phyloP scores from a whole-genome alignment of 2,113 vertebrate species.

The Lucifuga dentata region DNA sequence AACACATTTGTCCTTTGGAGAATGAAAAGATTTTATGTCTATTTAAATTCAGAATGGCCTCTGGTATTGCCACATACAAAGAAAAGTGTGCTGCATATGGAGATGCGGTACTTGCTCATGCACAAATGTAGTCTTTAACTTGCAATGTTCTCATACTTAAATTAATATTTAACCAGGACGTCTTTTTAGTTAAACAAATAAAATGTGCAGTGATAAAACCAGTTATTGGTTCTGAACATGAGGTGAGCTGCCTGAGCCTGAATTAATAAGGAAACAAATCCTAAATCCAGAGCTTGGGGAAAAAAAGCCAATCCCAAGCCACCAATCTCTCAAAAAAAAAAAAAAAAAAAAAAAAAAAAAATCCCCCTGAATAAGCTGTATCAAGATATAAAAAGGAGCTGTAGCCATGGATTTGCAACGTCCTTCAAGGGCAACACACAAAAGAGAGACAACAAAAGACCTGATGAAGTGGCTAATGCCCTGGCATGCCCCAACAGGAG shows the following conservation, averaged over 20 bases:
- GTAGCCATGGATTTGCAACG: conserved; percentile 54
- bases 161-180: neutral
- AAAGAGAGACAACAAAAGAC: conserved; percentile 79
- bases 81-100: conserved; percentile 10
- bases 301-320: conserved; percentile 24
- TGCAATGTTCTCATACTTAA: neutral
- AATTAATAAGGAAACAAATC: conserved; percentile 45
- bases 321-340: conserved; percentile 56
- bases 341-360: no score
- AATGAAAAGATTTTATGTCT: conserved; percentile 66
- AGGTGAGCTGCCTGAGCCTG: conserved; percentile 20
- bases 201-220: conserved; percentile 25
- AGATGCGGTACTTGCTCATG: neutral
- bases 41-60: conserved; percentile 47
- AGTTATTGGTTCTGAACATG: conserved; percentile 15
- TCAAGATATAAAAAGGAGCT: conserved; percentile 65
- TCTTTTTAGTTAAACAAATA: conserved; percentile 22
- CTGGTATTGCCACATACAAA: conserved; percentile 22
- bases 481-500: conserved; percentile 80
- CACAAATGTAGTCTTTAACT: conserved; percentile 15
- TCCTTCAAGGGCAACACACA: conserved; percentile 81
- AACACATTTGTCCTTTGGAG: conserved; percentile 63
- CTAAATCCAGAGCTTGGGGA: conserved; percentile 35
- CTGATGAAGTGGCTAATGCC: conserved; percentile 84
- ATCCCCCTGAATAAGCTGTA: conserved; percentile 66